Evolutionary conservation across 2,113 vertebrate species (phyloP).

Genomic region (Saccopteryx leptura): DNA sequence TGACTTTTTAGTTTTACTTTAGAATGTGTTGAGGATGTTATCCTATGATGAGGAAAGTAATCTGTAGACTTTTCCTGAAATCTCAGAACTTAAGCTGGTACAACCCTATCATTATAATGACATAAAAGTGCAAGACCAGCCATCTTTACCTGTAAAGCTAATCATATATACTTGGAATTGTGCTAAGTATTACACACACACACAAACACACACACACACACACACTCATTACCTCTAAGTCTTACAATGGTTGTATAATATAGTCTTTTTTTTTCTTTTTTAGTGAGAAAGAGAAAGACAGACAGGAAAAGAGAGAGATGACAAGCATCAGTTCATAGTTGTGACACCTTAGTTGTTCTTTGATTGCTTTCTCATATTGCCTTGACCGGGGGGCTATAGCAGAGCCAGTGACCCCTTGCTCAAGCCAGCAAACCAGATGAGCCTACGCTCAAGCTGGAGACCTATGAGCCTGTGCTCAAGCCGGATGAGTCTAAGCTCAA

Average conservation of each 20-base stretch:
- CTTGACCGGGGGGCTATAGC: no score
- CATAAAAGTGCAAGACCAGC: not conserved
- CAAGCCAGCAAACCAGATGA: no score
- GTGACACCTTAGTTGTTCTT: no score
- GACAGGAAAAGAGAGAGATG: no score
- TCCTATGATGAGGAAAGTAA: not conserved
- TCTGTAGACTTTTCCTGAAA: conserved; percentile 3
- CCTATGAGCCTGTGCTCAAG: no score
- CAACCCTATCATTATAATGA: not conserved
- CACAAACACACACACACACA: not conserved
- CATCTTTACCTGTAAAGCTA: not conserved
- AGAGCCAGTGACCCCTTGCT: no score
- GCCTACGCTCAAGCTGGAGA: no score
- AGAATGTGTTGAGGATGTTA: not conserved
- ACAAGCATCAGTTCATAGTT: no score
- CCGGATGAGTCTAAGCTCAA: no score
- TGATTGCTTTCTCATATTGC: no score
- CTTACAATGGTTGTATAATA: not conserved
- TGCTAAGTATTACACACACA: not conserved
- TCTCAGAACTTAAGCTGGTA: conserved; percentile 17
- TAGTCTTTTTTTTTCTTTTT: not conserved
- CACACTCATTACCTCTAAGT: not conserved
- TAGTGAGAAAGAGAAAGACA: no score
- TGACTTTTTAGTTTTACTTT: conserved; percentile 29
- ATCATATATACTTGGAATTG: not conserved